Evolutionary conservation across 2,888 invertebrate species (phyloP).

Genomic region (Heliconius hortense): DNA sequence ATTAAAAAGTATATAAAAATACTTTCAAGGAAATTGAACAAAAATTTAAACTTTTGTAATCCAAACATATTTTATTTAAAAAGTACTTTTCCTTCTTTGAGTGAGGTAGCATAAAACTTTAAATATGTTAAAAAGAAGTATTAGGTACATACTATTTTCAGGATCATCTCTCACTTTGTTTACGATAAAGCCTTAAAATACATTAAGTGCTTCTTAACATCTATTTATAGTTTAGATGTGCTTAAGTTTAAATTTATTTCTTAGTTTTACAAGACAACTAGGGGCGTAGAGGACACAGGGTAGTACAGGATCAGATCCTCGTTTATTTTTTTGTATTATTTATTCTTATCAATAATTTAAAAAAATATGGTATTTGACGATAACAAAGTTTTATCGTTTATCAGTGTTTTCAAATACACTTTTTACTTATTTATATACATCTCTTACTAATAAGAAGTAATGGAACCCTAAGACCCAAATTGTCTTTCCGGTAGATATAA

Average conservation of each 20-base stretch:
- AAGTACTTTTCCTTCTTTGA: background rate
- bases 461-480: too few relatives aligned
- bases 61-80: background rate
- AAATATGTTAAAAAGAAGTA: background rate
- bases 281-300: background rate
- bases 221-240: background rate
- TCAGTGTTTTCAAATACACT: too few relatives aligned
- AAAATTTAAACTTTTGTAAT: too few relatives aligned
- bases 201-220: conserved; percentile 12
- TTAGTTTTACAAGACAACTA: background rate
- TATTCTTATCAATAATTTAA: background rate
- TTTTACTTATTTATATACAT: too few relatives aligned
- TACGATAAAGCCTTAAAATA: background rate
- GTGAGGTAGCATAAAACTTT: background rate
- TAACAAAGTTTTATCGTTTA: background rate
- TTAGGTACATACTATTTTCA: background rate
- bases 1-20: too few relatives aligned
- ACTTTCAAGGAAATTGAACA: too few relatives aligned
- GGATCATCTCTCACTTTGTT: background rate
- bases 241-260: conserved; percentile 4
- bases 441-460: too few relatives aligned
- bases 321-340: background rate
- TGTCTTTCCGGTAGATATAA: too few relatives aligned
- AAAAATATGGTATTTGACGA: background rate
- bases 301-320: background rate